Percentiles rank a stretch among this genome's conserved stretches.
Evolutionary conservation across 1,140 invertebrate genomes (phyloP).

Genomic region (Mizuhopecten yessoensis): DNA sequence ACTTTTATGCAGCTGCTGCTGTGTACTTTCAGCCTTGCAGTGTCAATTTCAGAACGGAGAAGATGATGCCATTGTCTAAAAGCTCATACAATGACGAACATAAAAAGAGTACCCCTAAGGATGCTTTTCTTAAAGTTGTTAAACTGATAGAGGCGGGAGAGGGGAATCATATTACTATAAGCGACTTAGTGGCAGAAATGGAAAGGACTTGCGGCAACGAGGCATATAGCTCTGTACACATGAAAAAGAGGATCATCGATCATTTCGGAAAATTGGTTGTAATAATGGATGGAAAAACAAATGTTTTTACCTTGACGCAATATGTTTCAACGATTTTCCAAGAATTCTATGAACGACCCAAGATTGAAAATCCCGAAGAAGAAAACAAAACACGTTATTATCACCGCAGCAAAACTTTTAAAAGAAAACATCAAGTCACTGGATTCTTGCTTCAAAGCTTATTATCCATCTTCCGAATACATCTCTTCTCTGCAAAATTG

Average conservation of each 20-base stretch:
- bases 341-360: too few relatives aligned
- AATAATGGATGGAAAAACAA: conserved; percentile 42
- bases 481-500: too few relatives aligned
- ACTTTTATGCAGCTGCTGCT: conserved; percentile 63
- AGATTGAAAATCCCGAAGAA: too few relatives aligned
- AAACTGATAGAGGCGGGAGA: conserved; percentile 56
- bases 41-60: conserved; percentile 59
- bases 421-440: too few relatives aligned
- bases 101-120: not conserved
- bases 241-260: conserved; percentile 59
- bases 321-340: too few relatives aligned
- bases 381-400: too few relatives aligned
- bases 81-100: not conserved
- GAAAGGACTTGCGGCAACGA: conserved; percentile 48
- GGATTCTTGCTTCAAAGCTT: too few relatives aligned
- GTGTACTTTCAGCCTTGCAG: conserved; percentile 60
- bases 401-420: too few relatives aligned
- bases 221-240: conserved; percentile 57
- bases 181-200: conserved; percentile 64
- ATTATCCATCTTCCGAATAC: too few relatives aligned
- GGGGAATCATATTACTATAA: conserved; percentile 61
- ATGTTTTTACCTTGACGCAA: too few relatives aligned
- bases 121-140: conserved; percentile 43
- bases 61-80: conserved; percentile 40
- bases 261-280: conserved; percentile 56